phyloP scores from a whole-genome alignment of 2,797 vertebrate species.

The Notolabrus celidotus region DNA sequence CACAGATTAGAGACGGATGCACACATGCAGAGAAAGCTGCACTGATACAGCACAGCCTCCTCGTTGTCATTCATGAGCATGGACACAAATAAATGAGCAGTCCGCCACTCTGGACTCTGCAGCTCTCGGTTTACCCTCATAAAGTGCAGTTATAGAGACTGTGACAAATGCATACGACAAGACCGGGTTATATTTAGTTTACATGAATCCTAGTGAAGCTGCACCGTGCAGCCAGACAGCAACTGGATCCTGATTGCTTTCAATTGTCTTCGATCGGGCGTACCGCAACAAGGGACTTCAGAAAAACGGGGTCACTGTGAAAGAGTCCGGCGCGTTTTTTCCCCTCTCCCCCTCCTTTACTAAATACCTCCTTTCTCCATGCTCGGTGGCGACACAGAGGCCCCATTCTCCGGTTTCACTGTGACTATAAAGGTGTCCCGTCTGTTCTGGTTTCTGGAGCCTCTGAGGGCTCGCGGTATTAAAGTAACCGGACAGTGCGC shows the following conservation, averaged over 20 bases:
- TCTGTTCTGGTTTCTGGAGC: constrained; percentile 11
- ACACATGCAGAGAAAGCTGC: constrained; percentile 5
- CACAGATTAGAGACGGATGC: constrained; percentile 19
- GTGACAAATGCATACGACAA: constrained; percentile 54
- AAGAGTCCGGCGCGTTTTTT: constrained; percentile 62
- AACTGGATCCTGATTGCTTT: constrained; percentile 83
- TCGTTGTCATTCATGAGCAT: constrained; percentile 26
- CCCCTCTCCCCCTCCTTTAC: constrained; percentile 28
- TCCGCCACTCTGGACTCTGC: constrained; percentile 29
- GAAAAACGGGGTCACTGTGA: constrained; percentile 81
- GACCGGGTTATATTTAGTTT: constrained; percentile 76
- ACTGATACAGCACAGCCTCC: not conserved
- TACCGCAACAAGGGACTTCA: constrained; percentile 76
- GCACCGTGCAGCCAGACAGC: constrained; percentile 70
- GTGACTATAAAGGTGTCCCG: constrained; percentile 60
- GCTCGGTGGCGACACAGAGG: constrained; percentile 52
- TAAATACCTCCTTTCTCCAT: constrained; percentile 62
- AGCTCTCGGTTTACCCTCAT: constrained; percentile 46
- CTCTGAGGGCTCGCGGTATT: constrained; percentile 3
- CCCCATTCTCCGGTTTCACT: constrained; percentile 76
- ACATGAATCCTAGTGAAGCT: constrained; percentile 60
- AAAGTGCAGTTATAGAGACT: constrained; percentile 50
- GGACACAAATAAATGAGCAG: constrained; percentile 43
- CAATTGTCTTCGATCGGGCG: constrained; percentile 82
- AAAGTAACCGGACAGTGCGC: constrained; percentile 33